These are phyloP conservation scores for Patiria miniata DNA, from an alignment of 35 echinoderm and acorn worm species.

Conservation along the genomic window DNA sequence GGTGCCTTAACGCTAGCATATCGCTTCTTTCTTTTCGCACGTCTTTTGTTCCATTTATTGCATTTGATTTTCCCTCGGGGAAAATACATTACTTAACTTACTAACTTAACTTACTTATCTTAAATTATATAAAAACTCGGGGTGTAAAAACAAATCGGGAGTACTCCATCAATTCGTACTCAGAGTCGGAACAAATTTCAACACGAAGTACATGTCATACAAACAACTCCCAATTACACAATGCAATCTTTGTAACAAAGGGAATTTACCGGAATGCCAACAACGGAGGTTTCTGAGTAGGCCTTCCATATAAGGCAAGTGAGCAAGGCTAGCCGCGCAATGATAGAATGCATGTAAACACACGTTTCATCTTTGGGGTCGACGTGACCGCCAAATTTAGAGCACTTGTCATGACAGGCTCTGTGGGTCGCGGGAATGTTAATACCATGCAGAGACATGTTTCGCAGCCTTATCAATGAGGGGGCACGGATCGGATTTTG, in stretches of 20 bases:
- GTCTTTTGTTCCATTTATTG: no score
- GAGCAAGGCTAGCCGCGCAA: not conserved
- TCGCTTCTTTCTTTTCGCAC: no score
- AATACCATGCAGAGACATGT: no score
- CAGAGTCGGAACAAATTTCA: not conserved
- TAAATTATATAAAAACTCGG: no score
- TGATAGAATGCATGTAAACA: constrained; percentile 14
- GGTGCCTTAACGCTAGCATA: not conserved
- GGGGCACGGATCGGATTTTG: no score
- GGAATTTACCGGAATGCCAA: not conserved
- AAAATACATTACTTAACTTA: no score
- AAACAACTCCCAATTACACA: not conserved
- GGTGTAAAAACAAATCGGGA: no score
- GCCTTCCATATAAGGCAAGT: constrained; percentile 8
- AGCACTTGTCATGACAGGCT: constrained; percentile 2
- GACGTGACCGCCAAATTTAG: constrained; percentile 15
- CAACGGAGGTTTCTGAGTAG: not conserved
- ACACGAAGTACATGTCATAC: not conserved
- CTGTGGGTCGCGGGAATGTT: not conserved
- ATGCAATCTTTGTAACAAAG: constrained; percentile 9
- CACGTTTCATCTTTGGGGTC: not conserved
- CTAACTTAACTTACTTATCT: no score
- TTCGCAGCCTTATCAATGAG: no score
- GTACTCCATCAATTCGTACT: no score
- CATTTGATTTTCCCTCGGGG: no score